Base-by-base conservation (phyloP, 2,888 invertebrate genomes). In the Hetaerina titia region DNA sequence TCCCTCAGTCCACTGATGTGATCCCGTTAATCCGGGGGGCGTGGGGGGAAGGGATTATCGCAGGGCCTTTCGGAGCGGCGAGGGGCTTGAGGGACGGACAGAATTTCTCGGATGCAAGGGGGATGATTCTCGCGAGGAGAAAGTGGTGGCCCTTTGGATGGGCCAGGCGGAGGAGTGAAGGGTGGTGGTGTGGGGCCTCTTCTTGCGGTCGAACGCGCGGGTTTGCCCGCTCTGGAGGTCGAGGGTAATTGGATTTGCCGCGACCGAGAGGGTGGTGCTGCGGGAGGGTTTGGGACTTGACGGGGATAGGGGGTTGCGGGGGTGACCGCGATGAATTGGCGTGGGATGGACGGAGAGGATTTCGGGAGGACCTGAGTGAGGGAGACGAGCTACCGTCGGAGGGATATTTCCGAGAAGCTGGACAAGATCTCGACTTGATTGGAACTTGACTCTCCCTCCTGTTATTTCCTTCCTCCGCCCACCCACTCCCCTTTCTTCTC, bases 221-320 rank as follows among this genome's bases (percentile, higher is more conserved):
- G 90, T 90, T 90, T 64, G 64, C 90, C 90, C 45, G 64, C 64
- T 69, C 64, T 45, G 45, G 90, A 90, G 90, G 90, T 90, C 90
- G 92, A 92, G 92, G 92, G 92, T 92, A 92, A 92, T 92, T 92
- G 92, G 92, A 92, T 92, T 92, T 92, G 64, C 92, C 69, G 69
- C 69, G 92, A 92, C 92, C 92, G 64, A 92, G 69, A 11, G 64
- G n/a, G 90, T 64, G 9, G 25, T 15, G 8, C 22, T 25, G 25
- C n/a, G 64, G 60, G n/a, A n/a, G 89, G 89, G 5, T n/a, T n/a
- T 81, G 81, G 81, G 31, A 81, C 25, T 13, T n/a, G n/a, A 81
- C 57, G 57, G 19, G 11, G 56, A n/a, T 56, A 22, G 57, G 89
- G 56, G 57, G 89, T 22, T 31, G 89, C n/a, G n/a, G n/a, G 22